Percentiles rank a stretch among this genome's conserved stretches.
These are phyloP conservation scores for Margarornis squamiger DNA, from an alignment of 2,797 vertebrate species.

Conservation along the genomic window DNA sequence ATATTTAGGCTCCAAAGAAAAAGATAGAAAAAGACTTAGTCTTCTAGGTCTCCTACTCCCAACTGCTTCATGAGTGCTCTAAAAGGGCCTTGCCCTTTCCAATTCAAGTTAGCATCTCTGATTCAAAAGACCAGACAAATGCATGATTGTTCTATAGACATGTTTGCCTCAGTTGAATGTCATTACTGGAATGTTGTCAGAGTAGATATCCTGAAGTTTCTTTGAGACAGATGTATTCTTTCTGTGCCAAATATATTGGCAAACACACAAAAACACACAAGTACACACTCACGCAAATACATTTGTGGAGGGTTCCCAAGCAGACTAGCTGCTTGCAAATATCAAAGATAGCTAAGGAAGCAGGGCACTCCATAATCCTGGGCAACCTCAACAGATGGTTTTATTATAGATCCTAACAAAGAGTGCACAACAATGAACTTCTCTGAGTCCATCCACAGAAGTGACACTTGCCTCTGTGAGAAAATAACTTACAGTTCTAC, in stretches of 20 bases:
- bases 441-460: neutral
- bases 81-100: slow-evolving; percentile 51
- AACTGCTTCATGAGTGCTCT: neutral
- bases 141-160: slow-evolving; percentile 43
- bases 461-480: neutral
- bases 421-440: neutral
- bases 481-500: neutral
- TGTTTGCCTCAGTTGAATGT: slow-evolving; percentile 39
- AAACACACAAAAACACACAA: neutral
- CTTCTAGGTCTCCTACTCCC: neutral
- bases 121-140: slow-evolving; percentile 47
- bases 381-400: neutral
- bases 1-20: neutral
- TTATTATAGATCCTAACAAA: neutral
- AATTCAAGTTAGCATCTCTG: slow-evolving; percentile 24
- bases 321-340: neutral
- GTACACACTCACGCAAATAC: neutral
- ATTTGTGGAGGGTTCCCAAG: neutral
- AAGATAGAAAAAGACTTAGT: neutral
- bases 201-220: slow-evolving; percentile 34
- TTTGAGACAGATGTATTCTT: slow-evolving; percentile 43
- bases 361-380: neutral
- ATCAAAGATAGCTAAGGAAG: neutral
- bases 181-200: slow-evolving; percentile 52
- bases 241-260: slow-evolving; percentile 28